phyloP scores from a whole-genome alignment of 2,113 vertebrate genomes.

The Sardina pilchardus region DNA sequence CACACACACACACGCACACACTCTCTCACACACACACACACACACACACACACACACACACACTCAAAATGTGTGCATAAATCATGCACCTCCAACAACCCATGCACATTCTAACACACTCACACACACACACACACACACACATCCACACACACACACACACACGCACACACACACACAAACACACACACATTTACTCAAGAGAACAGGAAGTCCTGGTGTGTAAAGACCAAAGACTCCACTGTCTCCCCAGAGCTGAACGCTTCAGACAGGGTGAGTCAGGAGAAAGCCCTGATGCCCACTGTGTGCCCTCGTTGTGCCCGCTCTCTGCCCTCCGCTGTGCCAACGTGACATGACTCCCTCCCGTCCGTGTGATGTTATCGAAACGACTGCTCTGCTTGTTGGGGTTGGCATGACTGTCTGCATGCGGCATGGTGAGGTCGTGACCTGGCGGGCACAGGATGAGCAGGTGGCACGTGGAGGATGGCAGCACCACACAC shows the following conservation, averaged over 20 bases:
- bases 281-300: slow-evolving; percentile 8
- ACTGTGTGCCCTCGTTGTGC: neutral
- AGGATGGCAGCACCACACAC: neutral
- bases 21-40: too few species aligned
- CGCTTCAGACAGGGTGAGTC: slow-evolving; percentile 31
- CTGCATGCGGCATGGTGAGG: neutral
- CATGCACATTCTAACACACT: neutral
- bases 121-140: neutral
- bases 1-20: too few species aligned
- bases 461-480: neutral
- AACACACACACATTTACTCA: neutral
- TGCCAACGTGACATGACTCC: slow-evolving; percentile 16
- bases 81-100: neutral
- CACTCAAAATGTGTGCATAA: too few species aligned
- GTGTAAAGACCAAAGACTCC: neutral
- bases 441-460: neutral
- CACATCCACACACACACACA: too few species aligned
- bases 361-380: neutral
- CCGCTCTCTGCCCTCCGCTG: neutral
- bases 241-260: neutral
- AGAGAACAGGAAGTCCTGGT: neutral
- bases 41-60: too few species aligned
- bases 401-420: neutral
- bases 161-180: too few species aligned
- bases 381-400: neutral